Evolutionary conservation across 2,797 vertebrate genomes (phyloP), one percentile per base, ranked within the genome.

Genomic region (Tarsius wallacei): DNA sequence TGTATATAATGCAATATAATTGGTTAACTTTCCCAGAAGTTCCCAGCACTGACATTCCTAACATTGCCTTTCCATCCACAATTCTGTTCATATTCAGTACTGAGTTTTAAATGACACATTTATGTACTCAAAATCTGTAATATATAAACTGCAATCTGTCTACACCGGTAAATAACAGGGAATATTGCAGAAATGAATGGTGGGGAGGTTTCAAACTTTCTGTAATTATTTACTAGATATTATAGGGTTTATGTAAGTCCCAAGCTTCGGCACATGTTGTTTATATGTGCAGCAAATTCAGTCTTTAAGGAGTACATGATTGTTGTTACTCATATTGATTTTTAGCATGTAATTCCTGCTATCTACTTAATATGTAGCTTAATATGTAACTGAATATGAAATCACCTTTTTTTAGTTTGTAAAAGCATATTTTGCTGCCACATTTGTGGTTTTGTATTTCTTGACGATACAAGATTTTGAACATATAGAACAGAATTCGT

Each of bases 61-160:
- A 64, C 24, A 63, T 47, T 24, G 10, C 31, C 28, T 78, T 24
- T 26, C 33, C 84, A 12, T 26, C 22, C n/a, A 87, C 11, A 22
- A 11, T 42, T 77, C 28, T n/a, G 19, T 77, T 81, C 59, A 7
- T 83, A 70, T 26, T 63, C 57, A 17, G 42, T 66, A 51, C 51
- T 91, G 21, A 77, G 80, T 95, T 93, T 96, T 90, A 91, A 91
- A 70, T 68, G 73, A 21, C 19, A 87, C 63, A 81, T 73, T 84
- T 93, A 63, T 87, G 90, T 93, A 84, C 49, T 91, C 9, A n/a
- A 85, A 93, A 55, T 3, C 49, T 85, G 21, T 33, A 77, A 26
- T 87, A 33, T 68, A 11, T 66, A 80, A 36, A 55, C 21, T 55
- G 21, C 31, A 78, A 16, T 96, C 80, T 93, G 68, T 89, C 26